Evolutionary conservation across 2,797 vertebrate species (phyloP).

Genomic region (Takifugu rubripes): DNA sequence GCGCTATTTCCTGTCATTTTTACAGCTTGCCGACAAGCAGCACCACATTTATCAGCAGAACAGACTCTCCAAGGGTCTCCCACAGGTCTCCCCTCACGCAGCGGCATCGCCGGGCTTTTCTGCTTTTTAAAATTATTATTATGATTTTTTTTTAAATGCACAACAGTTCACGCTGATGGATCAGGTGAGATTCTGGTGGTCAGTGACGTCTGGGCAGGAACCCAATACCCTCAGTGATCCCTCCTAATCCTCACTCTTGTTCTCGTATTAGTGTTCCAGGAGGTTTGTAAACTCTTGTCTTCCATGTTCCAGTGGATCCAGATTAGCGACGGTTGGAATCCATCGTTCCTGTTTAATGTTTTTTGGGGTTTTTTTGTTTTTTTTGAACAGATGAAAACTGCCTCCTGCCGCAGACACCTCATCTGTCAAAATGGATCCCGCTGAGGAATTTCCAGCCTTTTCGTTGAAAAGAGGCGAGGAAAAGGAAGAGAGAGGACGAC

Average conservation of each 20-base stretch:
- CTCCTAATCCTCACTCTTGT: not conserved
- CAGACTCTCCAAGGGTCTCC: not conserved
- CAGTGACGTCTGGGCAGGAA: slow-evolving; percentile 12
- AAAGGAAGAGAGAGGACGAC: too few relatives aligned
- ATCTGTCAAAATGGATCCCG: too few relatives aligned
- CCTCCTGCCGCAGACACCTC: too few relatives aligned
- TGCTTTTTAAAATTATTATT: too few relatives aligned
- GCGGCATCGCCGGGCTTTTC: not conserved
- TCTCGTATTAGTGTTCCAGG: slow-evolving; percentile 1
- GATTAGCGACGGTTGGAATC: not conserved
- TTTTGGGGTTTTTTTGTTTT: too few relatives aligned
- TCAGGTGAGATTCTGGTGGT: slow-evolving; percentile 21
- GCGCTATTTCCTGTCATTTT: slow-evolving; percentile 13
- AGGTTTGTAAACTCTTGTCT: not conserved
- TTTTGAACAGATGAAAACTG: too few relatives aligned
- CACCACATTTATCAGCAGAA: slow-evolving; percentile 46
- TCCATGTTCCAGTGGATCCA: not conserved
- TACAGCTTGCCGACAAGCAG: slow-evolving; percentile 26
- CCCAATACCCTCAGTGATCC: slow-evolving; percentile 3
- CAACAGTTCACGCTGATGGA: slow-evolving; percentile 11
- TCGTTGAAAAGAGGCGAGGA: too few relatives aligned
- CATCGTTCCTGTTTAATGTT: too few relatives aligned
- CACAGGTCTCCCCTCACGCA: not conserved
- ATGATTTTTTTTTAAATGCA: not conserved
- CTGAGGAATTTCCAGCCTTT: too few relatives aligned